Evolutionary conservation across 92 coral and sea anemone species (phyloP).

Genomic region (Nematostella vectensis): DNA sequence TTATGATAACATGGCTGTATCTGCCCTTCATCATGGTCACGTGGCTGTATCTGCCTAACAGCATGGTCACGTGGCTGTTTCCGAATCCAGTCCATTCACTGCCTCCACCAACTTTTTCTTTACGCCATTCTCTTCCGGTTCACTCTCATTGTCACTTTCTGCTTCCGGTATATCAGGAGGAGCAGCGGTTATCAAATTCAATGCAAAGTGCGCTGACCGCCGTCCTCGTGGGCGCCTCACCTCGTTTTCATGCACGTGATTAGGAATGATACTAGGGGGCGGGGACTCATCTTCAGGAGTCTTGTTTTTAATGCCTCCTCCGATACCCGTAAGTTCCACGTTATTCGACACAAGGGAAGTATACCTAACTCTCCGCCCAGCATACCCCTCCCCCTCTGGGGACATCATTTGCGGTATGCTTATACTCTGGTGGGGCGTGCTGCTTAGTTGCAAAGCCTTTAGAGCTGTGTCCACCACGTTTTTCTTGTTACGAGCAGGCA

Average conservation of each 20-base stretch:
- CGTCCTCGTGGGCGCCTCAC: slow-evolving; percentile 43
- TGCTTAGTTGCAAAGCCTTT: slow-evolving; percentile 67
- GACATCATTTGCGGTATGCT: slow-evolving; percentile 31
- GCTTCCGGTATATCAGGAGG: slow-evolving; percentile 90
- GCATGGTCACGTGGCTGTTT: neutral
- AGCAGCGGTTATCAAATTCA: slow-evolving; percentile 55
- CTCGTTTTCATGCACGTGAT: slow-evolving; percentile 53
- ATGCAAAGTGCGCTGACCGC: slow-evolving; percentile 56
- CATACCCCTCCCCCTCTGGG: slow-evolving; percentile 46
- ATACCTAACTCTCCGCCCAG: slow-evolving; percentile 53
- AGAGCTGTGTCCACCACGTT: slow-evolving; percentile 79
- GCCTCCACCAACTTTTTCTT: neutral
- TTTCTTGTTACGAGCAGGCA: slow-evolving; percentile 77
- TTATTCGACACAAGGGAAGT: slow-evolving; percentile 60
- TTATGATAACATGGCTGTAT: too few species aligned
- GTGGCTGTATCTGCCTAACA: too few species aligned
- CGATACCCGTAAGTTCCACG: slow-evolving; percentile 43
- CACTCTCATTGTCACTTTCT: slow-evolving; percentile 33
- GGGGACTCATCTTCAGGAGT: slow-evolving; percentile 41
- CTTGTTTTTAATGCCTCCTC: slow-evolving; percentile 24
- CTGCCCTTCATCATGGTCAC: too few species aligned
- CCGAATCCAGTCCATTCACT: neutral
- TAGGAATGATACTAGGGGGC: slow-evolving; percentile 10
- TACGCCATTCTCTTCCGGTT: slow-evolving; percentile 24
- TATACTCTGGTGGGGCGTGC: slow-evolving; percentile 75